phyloP scores from a whole-genome alignment of 1,140 invertebrate species.

The Brachionus calyciflorus region DNA sequence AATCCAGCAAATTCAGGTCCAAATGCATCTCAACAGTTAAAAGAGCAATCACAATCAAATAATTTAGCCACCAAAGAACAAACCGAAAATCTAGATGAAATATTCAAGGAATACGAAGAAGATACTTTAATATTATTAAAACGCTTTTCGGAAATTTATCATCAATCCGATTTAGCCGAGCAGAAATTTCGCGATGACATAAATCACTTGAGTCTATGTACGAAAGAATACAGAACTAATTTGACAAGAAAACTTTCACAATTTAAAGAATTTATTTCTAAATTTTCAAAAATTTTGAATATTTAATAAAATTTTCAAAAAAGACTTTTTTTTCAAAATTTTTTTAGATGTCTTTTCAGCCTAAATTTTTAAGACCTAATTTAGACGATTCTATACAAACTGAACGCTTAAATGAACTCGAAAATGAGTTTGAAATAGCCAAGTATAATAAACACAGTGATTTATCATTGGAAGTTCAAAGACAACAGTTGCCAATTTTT shows the following conservation, averaged over 20 bases:
- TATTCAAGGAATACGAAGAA: neutral
- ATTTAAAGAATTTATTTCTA: slow-evolving; percentile 35
- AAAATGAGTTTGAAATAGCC: slow-evolving; percentile 20
- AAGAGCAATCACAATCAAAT: neutral
- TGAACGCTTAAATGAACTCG: slow-evolving; percentile 14
- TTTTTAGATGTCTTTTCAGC: slow-evolving; percentile 4
- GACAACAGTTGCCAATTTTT: slow-evolving; percentile 44
- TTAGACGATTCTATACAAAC: neutral
- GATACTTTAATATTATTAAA: neutral
- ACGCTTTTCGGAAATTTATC: neutral
- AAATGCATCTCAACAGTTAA: neutral
- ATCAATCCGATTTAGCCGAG: neutral
- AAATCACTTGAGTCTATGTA: neutral
- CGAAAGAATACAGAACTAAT: slow-evolving; percentile 4
- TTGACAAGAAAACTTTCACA: slow-evolving; percentile 1
- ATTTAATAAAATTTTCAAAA: neutral
- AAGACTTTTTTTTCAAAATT: neutral
- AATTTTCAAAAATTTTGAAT: slow-evolving; percentile 41
- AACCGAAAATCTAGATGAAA: neutral
- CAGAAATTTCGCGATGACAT: slow-evolving; percentile 32
- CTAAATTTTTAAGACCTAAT: slow-evolving; percentile 33
- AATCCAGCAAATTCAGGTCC: too few species aligned
- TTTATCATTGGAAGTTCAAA: slow-evolving; percentile 33
- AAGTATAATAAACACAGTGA: neutral
- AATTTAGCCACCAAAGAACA: too few species aligned